Conservation (phyloP, 1,140 invertebrate genomes). For the Cherax quadricarinatus region DNA sequence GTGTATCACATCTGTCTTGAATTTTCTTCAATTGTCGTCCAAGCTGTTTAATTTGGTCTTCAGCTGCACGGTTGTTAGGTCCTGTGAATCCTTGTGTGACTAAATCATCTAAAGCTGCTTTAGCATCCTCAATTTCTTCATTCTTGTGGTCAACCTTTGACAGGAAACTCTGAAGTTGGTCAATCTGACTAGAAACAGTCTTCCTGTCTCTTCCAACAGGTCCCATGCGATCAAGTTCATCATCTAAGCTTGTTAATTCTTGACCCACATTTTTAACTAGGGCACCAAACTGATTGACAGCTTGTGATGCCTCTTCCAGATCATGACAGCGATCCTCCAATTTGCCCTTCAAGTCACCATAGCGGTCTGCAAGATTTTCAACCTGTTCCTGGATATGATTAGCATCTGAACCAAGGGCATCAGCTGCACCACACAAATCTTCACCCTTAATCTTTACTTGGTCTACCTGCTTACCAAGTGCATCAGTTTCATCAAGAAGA, state of each 20-base stretch:
- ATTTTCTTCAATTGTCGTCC: constrained; percentile 87
- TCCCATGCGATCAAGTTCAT: constrained; percentile 89
- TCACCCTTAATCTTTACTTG: constrained; percentile 84
- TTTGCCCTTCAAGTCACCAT: constrained; percentile 86
- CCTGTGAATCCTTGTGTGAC: constrained; percentile 87
- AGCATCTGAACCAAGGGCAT: constrained; percentile 82
- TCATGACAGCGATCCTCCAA: constrained; percentile 87
- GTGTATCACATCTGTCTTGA: constrained; percentile 85
- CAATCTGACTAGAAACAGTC: constrained; percentile 88
- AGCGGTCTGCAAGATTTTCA: constrained; percentile 86
- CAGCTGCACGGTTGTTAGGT: constrained; percentile 60
- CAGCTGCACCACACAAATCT: constrained; percentile 84
- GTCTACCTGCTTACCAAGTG: constrained; percentile 87
- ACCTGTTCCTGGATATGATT: constrained; percentile 87
- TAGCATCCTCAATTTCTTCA: constrained; percentile 84
- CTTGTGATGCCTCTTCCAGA: constrained; percentile 91
- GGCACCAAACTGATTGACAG: constrained; percentile 91
- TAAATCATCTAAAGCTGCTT: constrained; percentile 85
- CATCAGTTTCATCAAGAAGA: constrained; percentile 85
- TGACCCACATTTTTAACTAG: constrained; percentile 87
- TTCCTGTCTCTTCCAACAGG: constrained; percentile 91
- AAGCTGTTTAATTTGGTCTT: constrained; percentile 86
- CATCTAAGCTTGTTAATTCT: constrained; percentile 88
- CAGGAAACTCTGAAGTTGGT: constrained; percentile 85
- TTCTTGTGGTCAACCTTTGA: constrained; percentile 80